Conservation (phyloP, 2,888 invertebrate species). For the Trichopria drosophilae region DNA sequence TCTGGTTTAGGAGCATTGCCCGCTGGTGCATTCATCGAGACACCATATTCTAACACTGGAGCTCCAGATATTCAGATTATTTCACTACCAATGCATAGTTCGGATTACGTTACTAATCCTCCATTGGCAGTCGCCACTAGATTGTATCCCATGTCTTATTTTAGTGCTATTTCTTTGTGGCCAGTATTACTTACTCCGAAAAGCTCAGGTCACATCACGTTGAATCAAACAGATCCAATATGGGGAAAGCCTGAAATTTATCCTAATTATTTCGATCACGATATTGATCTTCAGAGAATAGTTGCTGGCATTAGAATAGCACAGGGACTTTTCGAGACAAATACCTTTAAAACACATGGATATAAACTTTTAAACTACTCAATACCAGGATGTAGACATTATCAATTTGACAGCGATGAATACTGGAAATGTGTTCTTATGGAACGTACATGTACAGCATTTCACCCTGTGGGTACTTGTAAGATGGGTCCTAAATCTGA, state of each 20-base stretch:
- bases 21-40: conserved; percentile 53
- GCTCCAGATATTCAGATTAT: conserved; percentile 56
- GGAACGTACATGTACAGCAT: conserved; percentile 71
- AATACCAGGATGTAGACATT: conserved; percentile 63
- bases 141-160: conserved; percentile 65
- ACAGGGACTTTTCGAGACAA: conserved; percentile 64
- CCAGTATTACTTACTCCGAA: conserved; percentile 67
- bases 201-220: conserved; percentile 65
- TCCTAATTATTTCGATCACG: conserved; percentile 68
- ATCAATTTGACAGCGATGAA: conserved; percentile 65
- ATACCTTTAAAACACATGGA: conserved; percentile 64
- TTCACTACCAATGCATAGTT: no score
- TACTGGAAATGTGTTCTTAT: conserved; percentile 69
- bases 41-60: conserved; percentile 46
- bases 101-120: no score
- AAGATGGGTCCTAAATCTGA: conserved; percentile 71
- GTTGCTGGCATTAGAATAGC: conserved; percentile 66
- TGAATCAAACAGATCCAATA: conserved; percentile 72
- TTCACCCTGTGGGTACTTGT: conserved; percentile 70
- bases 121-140: no score
- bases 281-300: conserved; percentile 66
- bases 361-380: conserved; percentile 63
- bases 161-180: conserved; percentile 64
- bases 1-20: no score
- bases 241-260: conserved; percentile 74